These are phyloP conservation scores for Anas platyrhynchos DNA, from an alignment of 2,113 vertebrate species.

Conservation along the genomic window DNA sequence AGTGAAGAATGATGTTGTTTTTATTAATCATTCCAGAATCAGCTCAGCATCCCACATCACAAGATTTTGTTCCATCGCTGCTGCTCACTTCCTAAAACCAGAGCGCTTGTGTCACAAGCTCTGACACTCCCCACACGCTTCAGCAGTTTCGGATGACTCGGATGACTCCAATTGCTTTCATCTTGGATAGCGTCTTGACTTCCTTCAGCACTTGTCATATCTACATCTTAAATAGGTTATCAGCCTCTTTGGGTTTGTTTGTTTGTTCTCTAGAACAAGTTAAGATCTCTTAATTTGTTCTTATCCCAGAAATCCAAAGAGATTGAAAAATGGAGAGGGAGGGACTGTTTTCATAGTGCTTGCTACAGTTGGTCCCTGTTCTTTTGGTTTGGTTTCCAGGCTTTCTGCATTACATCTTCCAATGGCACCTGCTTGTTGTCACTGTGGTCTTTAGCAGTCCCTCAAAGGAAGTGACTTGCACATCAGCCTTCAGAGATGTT, in stretches of 20 bases:
- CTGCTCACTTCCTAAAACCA: not conserved
- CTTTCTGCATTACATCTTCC: not conserved
- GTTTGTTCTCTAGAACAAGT: not conserved
- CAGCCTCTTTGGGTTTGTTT: fast-evolving
- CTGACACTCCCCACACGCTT: not conserved
- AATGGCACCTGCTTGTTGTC: not conserved
- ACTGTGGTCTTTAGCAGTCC: not conserved
- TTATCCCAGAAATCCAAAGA: not conserved
- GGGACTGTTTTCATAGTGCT: not conserved
- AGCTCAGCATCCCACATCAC: not conserved
- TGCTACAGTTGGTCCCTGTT: not conserved
- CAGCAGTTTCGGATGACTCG: not conserved
- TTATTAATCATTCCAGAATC: constrained; percentile 1
- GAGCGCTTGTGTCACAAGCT: not conserved
- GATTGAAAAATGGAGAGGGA: not conserved
- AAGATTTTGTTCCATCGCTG: not conserved
- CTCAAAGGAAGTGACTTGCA: not conserved
- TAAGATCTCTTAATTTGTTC: not conserved
- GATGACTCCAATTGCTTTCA: not conserved
- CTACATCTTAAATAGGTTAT: not conserved
- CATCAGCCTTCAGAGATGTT: not conserved
- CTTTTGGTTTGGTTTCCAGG: not conserved
- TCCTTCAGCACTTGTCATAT: not conserved
- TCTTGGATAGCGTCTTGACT: constrained; percentile 8
- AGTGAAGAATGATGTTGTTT: not conserved